These are phyloP conservation scores for Micromesistius poutassou DNA, from an alignment of 2,797 vertebrate species.

Conservation along the genomic window DNA sequence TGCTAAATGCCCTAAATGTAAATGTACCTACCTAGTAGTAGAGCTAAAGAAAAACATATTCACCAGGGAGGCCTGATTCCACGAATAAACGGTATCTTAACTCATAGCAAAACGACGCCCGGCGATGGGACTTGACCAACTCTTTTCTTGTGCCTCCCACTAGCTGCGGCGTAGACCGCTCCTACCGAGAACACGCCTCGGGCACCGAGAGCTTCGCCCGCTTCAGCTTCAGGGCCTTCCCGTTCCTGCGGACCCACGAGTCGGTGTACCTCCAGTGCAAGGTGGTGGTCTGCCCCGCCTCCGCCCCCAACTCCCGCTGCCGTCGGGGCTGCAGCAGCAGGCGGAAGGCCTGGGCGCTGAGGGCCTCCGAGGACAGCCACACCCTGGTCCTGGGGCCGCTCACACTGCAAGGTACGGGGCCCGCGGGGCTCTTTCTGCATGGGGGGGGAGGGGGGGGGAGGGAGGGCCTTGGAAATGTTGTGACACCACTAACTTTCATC, in stretches of 20 bases:
- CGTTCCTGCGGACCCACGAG: constrained; percentile 74
- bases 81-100: too few species aligned
- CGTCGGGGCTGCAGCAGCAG: constrained; percentile 53
- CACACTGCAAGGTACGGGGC: constrained; percentile 60
- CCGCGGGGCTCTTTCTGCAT: not conserved
- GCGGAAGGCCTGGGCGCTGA: constrained; percentile 63
- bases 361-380: constrained; percentile 65
- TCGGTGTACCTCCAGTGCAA: constrained; percentile 78
- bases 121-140: too few species aligned
- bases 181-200: constrained; percentile 53
- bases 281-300: constrained; percentile 67
- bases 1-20: too few species aligned
- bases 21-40: too few species aligned
- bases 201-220: too few species aligned
- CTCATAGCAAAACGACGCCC: too few species aligned
- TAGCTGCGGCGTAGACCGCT: constrained; percentile 76
- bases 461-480: not conserved
- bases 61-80: too few species aligned
- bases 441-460: too few species aligned
- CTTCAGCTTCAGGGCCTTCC: constrained; percentile 72
- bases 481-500: not conserved
- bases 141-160: not conserved
- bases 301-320: constrained; percentile 59
- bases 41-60: too few species aligned
- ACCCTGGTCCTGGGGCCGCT: constrained; percentile 72